Conservation (phyloP, 2,888 invertebrate species). For the Drosophila buzzatii region DNA sequence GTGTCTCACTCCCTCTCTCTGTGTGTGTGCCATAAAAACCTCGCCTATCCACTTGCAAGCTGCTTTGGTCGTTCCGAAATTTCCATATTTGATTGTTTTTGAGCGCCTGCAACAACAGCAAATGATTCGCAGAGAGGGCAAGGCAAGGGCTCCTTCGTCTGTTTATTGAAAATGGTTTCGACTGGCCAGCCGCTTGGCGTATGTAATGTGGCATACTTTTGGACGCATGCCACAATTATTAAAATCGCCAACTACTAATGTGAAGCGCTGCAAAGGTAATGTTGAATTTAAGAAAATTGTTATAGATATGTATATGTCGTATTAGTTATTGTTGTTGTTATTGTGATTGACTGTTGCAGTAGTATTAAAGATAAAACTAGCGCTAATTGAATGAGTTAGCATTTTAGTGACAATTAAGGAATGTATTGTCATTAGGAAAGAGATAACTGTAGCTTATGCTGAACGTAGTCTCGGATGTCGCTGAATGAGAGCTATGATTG, state of each 20-base stretch:
- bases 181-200: slow-evolving; percentile 31
- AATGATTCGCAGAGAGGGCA: slow-evolving; percentile 13
- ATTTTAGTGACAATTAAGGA: too few species aligned
- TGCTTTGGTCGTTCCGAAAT: slow-evolving; percentile 55
- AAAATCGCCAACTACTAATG: not conserved
- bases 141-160: slow-evolving; percentile 42
- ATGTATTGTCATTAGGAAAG: too few species aligned
- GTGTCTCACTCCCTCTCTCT: not conserved
- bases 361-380: too few species aligned
- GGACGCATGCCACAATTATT: slow-evolving; percentile 13
- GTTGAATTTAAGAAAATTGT: not conserved
- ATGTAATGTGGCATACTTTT: slow-evolving; percentile 39
- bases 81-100: slow-evolving; percentile 79
- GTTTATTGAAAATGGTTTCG: slow-evolving; percentile 73
- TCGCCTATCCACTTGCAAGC: slow-evolving; percentile 12
- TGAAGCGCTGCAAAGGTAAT: slow-evolving; percentile 8
- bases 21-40: slow-evolving; percentile 22
- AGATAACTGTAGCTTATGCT: too few species aligned
- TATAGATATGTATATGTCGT: too few species aligned
- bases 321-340: too few species aligned
- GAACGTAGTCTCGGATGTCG: too few species aligned
- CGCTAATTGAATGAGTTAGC: too few species aligned
- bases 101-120: slow-evolving; percentile 43
- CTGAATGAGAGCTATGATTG: too few species aligned
- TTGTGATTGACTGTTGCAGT: too few species aligned